These are phyloP conservation scores for Yoshiicerus persimilis DNA, from an alignment of 1,140 invertebrate genomes.

Conservation along the genomic window DNA sequence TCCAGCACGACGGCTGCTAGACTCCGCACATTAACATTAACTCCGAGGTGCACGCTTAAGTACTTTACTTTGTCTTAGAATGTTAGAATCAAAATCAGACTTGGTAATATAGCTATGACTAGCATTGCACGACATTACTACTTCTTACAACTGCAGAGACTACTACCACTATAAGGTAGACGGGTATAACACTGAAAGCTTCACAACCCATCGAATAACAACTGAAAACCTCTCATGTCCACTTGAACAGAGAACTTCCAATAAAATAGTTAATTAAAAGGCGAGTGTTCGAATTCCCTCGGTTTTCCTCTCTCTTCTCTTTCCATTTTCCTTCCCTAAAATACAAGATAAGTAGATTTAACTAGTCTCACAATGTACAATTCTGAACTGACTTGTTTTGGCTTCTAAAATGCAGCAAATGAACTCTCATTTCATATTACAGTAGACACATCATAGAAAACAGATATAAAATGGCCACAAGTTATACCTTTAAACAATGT, in stretches of 20 bases:
- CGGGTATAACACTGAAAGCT: neutral
- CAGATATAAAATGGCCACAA: too few species aligned
- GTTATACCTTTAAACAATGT: too few species aligned
- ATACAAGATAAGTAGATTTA: neutral
- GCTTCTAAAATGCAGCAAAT: neutral
- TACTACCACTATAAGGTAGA: neutral
- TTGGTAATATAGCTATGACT: neutral
- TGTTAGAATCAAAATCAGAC: slow-evolving; percentile 22
- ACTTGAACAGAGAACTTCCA: slow-evolving; percentile 37
- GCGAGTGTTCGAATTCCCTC: slow-evolving; percentile 31
- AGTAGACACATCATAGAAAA: too few species aligned
- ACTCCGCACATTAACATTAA: neutral
- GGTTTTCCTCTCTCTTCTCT: neutral
- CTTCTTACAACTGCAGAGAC: neutral
- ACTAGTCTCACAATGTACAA: neutral
- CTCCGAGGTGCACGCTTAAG: neutral
- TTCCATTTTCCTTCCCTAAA: neutral
- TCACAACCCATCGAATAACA: neutral
- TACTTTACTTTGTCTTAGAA: slow-evolving; percentile 13
- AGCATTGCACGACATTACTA: neutral
- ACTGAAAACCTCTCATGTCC: slow-evolving; percentile 34
- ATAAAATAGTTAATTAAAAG: slow-evolving; percentile 46
- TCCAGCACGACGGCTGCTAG: neutral
- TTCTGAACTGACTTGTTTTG: neutral
- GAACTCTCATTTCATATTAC: too few species aligned